These are phyloP conservation scores for Nephrotoma guestfalica DNA, from an alignment of 2,888 invertebrate species.

Conservation along the genomic window DNA sequence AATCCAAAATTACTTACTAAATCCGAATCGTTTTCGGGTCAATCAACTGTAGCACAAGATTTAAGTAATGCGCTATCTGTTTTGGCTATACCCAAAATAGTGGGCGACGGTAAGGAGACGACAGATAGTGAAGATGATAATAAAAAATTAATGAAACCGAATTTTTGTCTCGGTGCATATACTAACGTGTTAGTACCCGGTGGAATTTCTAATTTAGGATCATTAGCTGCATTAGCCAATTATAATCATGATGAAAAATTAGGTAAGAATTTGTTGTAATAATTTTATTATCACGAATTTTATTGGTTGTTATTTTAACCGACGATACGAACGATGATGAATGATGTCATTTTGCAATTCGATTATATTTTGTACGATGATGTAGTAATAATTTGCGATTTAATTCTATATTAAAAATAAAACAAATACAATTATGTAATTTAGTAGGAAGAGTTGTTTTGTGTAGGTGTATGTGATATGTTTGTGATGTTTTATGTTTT, in stretches of 20 bases:
- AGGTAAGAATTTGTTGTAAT: slow-evolving; percentile 17
- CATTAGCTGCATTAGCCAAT: slow-evolving; percentile 29
- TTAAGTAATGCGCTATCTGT: slow-evolving; percentile 41
- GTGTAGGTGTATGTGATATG: not conserved
- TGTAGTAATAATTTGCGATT: not conserved
- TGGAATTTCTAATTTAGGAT: slow-evolving; percentile 25
- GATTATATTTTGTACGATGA: not conserved
- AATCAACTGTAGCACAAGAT: slow-evolving; percentile 40
- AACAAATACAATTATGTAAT: not conserved
- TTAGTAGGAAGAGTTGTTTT: not conserved
- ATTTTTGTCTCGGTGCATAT: slow-evolving; percentile 48
- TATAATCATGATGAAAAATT: slow-evolving; percentile 26
- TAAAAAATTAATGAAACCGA: slow-evolving; percentile 38
- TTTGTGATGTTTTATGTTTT: not conserved
- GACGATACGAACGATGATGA: not conserved
- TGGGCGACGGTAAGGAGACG: not conserved
- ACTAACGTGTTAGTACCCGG: slow-evolving; percentile 17
- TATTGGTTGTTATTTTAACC: not conserved
- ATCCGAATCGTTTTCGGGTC: slow-evolving; percentile 59
- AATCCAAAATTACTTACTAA: slow-evolving; percentile 43
- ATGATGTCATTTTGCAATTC: not conserved
- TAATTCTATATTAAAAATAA: not conserved
- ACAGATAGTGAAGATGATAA: slow-evolving; percentile 51
- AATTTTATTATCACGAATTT: slow-evolving; percentile 6
- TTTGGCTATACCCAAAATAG: slow-evolving; percentile 17